phyloP scores from a whole-genome alignment of 1,140 invertebrate genomes.

The Leptinotarsa defecta region DNA sequence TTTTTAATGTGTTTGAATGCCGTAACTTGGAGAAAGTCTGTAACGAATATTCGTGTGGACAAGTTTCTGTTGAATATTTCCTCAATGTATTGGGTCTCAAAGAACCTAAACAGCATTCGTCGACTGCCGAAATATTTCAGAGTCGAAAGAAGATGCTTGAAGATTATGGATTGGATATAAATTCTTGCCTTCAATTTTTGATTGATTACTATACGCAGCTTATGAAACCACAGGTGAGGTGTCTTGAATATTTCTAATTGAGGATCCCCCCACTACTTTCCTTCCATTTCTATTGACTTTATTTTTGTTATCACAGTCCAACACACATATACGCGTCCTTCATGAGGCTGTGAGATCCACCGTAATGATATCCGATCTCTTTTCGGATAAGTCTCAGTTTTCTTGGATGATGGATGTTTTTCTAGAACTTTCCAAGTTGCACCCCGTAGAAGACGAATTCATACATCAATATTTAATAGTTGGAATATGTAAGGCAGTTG shows the following conservation, averaged over 20 bases:
- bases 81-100: constrained; percentile 39
- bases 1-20: constrained; percentile 49
- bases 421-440: constrained; percentile 66
- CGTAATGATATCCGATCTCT: constrained; percentile 72
- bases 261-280: not conserved
- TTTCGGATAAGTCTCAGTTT: constrained; percentile 71
- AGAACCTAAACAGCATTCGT: constrained; percentile 50
- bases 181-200: constrained; percentile 85
- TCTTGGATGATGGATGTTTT: constrained; percentile 75
- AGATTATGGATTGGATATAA: constrained; percentile 72
- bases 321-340: constrained; percentile 57
- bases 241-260: not conserved
- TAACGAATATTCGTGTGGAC: constrained; percentile 60
- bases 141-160: constrained; percentile 54
- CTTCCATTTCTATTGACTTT: not conserved
- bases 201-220: constrained; percentile 81
- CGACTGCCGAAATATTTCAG: constrained; percentile 50
- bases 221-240: constrained; percentile 61
- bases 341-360: constrained; percentile 72
- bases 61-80: constrained; percentile 56
- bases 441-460: constrained; percentile 73
- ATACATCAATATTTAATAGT: constrained; percentile 70
- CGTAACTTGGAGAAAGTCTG: constrained; percentile 49
- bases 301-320: constrained; percentile 30
- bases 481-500: constrained; percentile 71